Base-by-base conservation (phyloP, 2,888 invertebrate species). In the Nebria brevicollis region DNA sequence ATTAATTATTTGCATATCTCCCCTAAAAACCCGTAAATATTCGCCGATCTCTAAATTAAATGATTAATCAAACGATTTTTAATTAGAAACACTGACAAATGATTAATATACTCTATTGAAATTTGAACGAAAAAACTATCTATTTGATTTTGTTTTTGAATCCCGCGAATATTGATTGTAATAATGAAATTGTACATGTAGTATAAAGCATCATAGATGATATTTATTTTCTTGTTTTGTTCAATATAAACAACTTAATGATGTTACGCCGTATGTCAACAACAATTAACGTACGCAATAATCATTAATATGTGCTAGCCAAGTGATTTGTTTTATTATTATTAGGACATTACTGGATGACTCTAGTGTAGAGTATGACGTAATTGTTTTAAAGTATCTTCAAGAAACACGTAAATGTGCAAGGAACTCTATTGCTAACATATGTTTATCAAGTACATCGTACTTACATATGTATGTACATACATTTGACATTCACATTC, bases 231-330 rank as follows among this genome's bases (percentile, higher is more conserved):
- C 34, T 34, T 34, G 34, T 34, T 34, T 34, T 34, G 34, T 34
- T 34, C 54, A 8, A 54, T 54, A 54, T 13, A 54, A 54, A 8
- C 54, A 54, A 54, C 54, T 77, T 77, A 77, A 65, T 70, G 70
- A 77, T 8, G 54, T 68, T 15, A 70, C 68, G 70, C 26, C 70
- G 68, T 65, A 77, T 77, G 77, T 77, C 72, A 41, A 77, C 77
- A 77, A 77, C 77, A 77, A 77, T 77, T 77, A 77, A 54, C 77
- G n/a, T 26, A 43, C 7, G 72, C 65, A 72, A 77, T 77, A 54
- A 77, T 77, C 77, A 77, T 77, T 77, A 77, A 77, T 77, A 77
- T 77, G 77, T 77, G 77, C 64, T 70, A 65, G 72, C 15, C 64
- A 26, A 64, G 72, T 72, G 34, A 72, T 77, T 77, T 64, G 41